Evolutionary conservation across 2,797 vertebrate species (phyloP).

Genomic region (Mycteria americana): DNA sequence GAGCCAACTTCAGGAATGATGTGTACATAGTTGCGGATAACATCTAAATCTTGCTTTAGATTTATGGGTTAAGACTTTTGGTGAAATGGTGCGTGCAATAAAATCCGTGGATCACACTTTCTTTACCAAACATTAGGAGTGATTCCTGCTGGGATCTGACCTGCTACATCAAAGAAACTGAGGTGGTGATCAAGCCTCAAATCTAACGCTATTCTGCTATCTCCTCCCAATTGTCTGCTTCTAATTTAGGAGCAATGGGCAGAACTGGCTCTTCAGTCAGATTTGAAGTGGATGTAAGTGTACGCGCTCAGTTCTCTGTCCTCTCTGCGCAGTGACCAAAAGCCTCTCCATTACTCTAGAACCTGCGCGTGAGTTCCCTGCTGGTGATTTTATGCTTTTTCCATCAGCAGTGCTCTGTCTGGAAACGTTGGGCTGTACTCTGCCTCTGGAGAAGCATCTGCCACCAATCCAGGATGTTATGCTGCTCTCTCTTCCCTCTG

Average conservation of each 20-base stretch:
- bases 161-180: neutral
- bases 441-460: neutral
- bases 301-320: neutral
- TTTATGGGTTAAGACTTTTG: neutral
- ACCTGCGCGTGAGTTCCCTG: neutral
- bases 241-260: neutral
- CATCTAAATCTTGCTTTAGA: neutral
- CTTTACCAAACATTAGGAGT: neutral
- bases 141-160: neutral
- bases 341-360: fast-evolving
- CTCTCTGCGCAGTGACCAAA: neutral
- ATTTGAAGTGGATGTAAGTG: fast-evolving
- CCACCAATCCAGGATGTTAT: fast-evolving
- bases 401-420: neutral
- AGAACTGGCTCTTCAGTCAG: neutral
- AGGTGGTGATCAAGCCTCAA: neutral
- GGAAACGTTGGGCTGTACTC: neutral
- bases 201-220: fast-evolving
- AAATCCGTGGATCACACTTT: neutral
- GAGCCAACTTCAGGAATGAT: neutral
- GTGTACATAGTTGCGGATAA: neutral
- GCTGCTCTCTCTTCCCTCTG: neutral
- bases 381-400: neutral
- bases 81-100: neutral
- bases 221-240: neutral